Evolutionary conservation across 2,113 vertebrate genomes (phyloP), one percentile per base, ranked within the genome.

Genomic region (Piprites chloris): DNA sequence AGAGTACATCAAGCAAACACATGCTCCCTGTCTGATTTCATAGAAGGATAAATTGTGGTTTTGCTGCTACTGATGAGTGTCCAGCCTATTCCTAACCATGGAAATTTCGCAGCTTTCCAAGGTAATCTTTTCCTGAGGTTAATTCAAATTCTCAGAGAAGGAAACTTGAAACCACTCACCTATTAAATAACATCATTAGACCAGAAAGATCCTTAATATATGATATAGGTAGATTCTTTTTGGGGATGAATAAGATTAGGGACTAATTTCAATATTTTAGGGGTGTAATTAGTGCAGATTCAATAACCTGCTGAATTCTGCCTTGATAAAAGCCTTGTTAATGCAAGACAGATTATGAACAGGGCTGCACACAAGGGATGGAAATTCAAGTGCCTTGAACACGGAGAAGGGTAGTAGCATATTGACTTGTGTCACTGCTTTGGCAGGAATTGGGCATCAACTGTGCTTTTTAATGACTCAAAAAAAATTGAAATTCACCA

Each of bases 401-500:
- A 32, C 4, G 26, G 8, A 61, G 41, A 80, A 46, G 9, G 4
- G 8, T 4, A 10, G 9, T 58, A 61, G 5, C 26, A 15, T 12
- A 27, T 4, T 15, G 59, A 50, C 4, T n/a, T 50, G 4, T 47
- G 20, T 12, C 44, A n/a, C n/a, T 74, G 6, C n/a, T 90, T 83
- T 61, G 19, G 11, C 30, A 91, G 69, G 32, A 77, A 59, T 1
- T 6, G 7, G 17, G 10, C 39, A 87, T 11, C 56, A 72, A 35
- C 55, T 53, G 12, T 41, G 19, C 4, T 73, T 61, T 47, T 52
- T 37, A 79, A n/a, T 8, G 37, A 44, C 49, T 30, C 4, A 0
- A 35, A 6, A 1, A 62, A 69, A 17, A 2, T 0, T 37, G 32
- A 4, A 63, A 50, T 56, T 78, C 9, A 23, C 4, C 10, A 7